Evolutionary conservation across 1,140 invertebrate species (phyloP).

Genomic region (Tyrophagus putrescentiae): DNA sequence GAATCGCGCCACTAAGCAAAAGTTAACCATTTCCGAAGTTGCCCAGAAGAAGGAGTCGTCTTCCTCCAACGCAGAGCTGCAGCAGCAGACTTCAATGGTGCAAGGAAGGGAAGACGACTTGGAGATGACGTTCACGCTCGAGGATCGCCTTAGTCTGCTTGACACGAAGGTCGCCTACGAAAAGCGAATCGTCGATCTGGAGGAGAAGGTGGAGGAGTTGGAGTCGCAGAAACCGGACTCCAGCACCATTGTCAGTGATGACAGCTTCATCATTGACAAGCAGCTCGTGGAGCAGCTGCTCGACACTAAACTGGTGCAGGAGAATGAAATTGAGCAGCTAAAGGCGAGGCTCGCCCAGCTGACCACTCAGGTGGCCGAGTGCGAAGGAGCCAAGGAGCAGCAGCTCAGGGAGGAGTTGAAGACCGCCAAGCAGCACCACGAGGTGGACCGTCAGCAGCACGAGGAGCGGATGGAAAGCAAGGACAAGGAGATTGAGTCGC

Average conservation of each 20-base stretch:
- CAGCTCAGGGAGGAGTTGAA: background rate
- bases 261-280: no score
- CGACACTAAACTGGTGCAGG: background rate
- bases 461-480: background rate
- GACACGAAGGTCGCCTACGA: constrained; percentile 6
- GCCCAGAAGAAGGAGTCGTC: no score
- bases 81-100: no score
- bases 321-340: background rate
- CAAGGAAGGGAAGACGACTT: background rate
- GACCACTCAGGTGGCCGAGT: no score
- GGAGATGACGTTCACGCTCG: background rate
- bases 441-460: background rate
- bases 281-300: no score
- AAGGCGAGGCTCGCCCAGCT: background rate
- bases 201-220: background rate
- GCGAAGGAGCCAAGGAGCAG: no score
- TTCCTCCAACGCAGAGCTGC: no score
- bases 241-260: no score
- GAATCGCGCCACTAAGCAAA: no score
- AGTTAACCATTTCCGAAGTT: no score
- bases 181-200: background rate
- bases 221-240: background rate
- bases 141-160: background rate
- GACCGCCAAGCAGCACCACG: background rate
- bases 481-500: background rate